Percentiles rank a stretch among this genome's conserved stretches.
These are phyloP conservation scores for Candidula unifasciata DNA, from an alignment of 2,888 invertebrate genomes.

Conservation along the genomic window DNA sequence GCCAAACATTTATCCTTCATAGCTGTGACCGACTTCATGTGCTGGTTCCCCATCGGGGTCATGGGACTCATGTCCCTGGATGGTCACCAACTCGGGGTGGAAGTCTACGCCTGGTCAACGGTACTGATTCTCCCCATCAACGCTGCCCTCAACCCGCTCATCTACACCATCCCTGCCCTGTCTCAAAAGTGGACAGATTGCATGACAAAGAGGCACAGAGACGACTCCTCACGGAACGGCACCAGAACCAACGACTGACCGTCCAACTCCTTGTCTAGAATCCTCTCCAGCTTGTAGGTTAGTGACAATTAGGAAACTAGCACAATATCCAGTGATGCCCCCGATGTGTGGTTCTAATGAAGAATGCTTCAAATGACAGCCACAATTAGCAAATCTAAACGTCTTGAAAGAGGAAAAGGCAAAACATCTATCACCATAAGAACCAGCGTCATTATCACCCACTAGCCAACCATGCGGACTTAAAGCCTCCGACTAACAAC, in stretches of 20 bases:
- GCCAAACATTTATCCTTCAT: conserved; percentile 71
- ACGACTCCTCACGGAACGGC: conserved; percentile 35
- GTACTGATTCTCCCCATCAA: conserved; percentile 42
- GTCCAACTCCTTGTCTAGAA: background rate
- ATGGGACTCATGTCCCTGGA: conserved; percentile 44
- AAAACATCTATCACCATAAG: no score
- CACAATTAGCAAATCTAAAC: no score
- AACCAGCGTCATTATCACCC: no score
- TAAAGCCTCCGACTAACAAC: no score
- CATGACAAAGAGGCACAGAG: conserved; percentile 19
- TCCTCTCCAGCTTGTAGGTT: background rate
- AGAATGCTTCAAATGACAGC: no score
- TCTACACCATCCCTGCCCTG: conserved; percentile 46
- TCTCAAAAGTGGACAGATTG: conserved; percentile 36
- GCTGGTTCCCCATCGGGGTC: conserved; percentile 69
- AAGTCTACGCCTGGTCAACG: conserved; percentile 42
- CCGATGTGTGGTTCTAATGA: no score
- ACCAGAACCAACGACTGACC: conserved; percentile 26
- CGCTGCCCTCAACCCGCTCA: conserved; percentile 41
- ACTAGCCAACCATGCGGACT: no score
- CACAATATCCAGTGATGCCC: no score
- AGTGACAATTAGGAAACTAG: no score
- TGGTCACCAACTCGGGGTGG: conserved; percentile 31
- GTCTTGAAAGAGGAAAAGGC: no score
- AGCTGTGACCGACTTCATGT: conserved; percentile 68